Evolutionary conservation across 2,113 vertebrate genomes (phyloP).

Genomic region (Paraplagusia blochii): DNA sequence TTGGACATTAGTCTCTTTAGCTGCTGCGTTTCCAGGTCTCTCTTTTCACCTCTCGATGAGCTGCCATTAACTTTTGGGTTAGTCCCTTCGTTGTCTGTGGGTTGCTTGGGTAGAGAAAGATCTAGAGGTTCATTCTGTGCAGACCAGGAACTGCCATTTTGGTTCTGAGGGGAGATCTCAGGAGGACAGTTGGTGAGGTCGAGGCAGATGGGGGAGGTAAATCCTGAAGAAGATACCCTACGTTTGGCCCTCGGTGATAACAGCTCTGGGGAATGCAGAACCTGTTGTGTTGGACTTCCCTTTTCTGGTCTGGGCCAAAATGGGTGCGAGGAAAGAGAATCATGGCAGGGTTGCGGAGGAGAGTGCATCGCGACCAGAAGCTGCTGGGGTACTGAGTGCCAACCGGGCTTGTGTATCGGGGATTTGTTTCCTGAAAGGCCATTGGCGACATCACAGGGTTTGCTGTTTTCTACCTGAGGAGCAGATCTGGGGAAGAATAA

Average conservation of each 20-base stretch:
- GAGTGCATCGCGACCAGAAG: constrained; percentile 68
- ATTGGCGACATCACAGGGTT: constrained; percentile 43
- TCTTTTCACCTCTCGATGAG: constrained; percentile 39
- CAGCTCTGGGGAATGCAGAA: constrained; percentile 47
- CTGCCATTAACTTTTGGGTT: constrained; percentile 43
- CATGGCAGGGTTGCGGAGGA: constrained; percentile 44
- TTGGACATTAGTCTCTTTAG: constrained; percentile 29
- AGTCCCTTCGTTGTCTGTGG: constrained; percentile 26
- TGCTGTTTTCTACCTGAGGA: constrained; percentile 42
- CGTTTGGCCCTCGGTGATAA: constrained; percentile 56
- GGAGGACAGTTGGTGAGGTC: constrained; percentile 60
- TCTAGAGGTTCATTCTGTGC: constrained; percentile 78
- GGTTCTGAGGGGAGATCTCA: constrained; percentile 47
- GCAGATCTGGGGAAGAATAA: constrained; percentile 48
- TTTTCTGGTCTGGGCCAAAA: constrained; percentile 61
- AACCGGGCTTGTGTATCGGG: constrained; percentile 57
- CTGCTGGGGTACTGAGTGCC: constrained; percentile 69
- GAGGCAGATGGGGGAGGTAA: constrained; percentile 56
- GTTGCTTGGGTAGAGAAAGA: constrained; percentile 75
- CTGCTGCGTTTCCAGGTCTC: constrained; percentile 33
- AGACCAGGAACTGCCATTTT: constrained; percentile 38
- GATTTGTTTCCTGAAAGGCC: constrained; percentile 62
- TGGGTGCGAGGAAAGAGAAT: constrained; percentile 28
- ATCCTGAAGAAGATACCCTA: constrained; percentile 53
- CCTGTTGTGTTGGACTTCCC: constrained; percentile 49